These are phyloP conservation scores for Standfussiana lucernea DNA, from an alignment of 2,888 invertebrate genomes.

Conservation along the genomic window DNA sequence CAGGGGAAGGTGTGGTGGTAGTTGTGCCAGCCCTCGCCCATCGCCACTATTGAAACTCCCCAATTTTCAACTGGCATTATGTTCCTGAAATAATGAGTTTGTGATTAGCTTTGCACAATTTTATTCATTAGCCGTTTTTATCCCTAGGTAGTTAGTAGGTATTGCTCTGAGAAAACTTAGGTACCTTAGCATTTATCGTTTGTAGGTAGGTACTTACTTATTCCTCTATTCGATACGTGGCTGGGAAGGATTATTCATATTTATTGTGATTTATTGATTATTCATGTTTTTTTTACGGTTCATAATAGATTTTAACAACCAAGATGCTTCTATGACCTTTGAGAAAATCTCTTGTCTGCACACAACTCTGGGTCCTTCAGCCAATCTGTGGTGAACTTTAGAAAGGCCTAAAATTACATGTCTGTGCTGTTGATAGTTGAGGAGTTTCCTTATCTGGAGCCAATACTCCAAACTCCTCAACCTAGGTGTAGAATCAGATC, in stretches of 20 bases:
- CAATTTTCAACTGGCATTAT: conserved; percentile 95
- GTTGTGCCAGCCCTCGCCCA: conserved; percentile 98
- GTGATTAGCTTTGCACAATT: not conserved
- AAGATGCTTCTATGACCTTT: not conserved
- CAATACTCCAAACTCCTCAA: too few species aligned
- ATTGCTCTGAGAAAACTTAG: not conserved
- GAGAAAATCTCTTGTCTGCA: too few species aligned
- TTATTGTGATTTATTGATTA: not conserved
- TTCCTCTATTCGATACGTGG: not conserved
- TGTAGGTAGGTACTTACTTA: not conserved
- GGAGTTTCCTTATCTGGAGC: not conserved
- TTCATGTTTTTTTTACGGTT: not conserved
- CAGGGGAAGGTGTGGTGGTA: conserved; percentile 98
- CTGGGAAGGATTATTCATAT: not conserved
- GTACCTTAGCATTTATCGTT: not conserved
- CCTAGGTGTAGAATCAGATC: too few species aligned
- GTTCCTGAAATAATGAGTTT: conserved; percentile 86
- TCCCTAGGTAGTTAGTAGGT: not conserved
- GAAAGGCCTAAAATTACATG: not conserved
- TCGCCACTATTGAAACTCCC: conserved; percentile 93
- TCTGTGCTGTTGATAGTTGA: not conserved
- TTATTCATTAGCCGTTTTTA: not conserved
- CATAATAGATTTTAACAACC: not conserved
- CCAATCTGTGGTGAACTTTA: too few species aligned
- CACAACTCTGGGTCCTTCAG: too few species aligned